Evolutionary conservation across 2,888 invertebrate genomes (phyloP), one percentile per base, ranked within the genome.

Genomic region (Ashinkailepas kermadecensis): DNA sequence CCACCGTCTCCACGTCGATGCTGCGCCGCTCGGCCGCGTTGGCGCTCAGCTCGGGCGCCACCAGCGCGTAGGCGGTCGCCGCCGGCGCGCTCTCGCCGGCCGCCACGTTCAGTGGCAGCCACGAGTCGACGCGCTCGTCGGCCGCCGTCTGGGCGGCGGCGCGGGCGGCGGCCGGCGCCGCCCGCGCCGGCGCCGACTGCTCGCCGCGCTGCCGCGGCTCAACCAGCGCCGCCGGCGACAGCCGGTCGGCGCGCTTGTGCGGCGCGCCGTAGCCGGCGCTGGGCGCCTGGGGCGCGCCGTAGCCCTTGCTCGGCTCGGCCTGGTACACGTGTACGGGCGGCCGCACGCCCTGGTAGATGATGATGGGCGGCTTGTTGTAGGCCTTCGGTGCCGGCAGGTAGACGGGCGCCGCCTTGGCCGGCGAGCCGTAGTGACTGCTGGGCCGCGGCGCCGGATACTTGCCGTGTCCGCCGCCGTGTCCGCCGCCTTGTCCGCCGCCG

Each of bases 301-400:
- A 83, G 57, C 82, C 80, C 13, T 67, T 80, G 25, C 81, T 81
- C 12, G 86, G 86, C 65, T 86, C 85, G 7, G 57, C 58, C 81
- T 87, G 85, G 84, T 86, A 87, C 9, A 87, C 87, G 82, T 87
- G 86, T 9, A 87, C 86, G 57, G 87, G 87, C 56, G 87, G 87
- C 78, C 86, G 84, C 70, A 87, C 85, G 54, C 87, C 87, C 82
- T 87, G 87, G 84, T 87, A 87, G 83, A 87, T 87, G 80, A 87
- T 87, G 80, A 87, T 87, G 62, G 87, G 87, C n/a, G 86, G 86
- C 82, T 86, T 86, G 82, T 86, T 84, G 84, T 85, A 85, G 39
- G 85, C 85, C 78, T 85, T 86, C 11, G 86, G 86, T 15, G 86
- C 86, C 59, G 86, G 85, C 6, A 85, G 84, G 83, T 86, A 86